Base-by-base conservation (phyloP, 2,113 vertebrate genomes). In the Dunckerocampus dactyliophorus region DNA sequence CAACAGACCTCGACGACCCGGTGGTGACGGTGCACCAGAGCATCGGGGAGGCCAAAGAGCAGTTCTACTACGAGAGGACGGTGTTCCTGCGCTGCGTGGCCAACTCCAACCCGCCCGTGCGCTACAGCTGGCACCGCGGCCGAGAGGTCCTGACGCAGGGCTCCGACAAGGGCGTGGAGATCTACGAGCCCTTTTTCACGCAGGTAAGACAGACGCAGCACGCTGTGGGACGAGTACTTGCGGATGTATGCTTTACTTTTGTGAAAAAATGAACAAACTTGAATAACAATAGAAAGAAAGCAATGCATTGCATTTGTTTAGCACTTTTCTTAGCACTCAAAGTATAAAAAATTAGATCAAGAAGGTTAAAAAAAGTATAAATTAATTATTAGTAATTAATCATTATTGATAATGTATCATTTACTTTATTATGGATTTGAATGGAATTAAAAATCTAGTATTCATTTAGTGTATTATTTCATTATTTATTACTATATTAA, bases 121-220 rank as follows among this genome's bases (percentile, higher is more conserved):
- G 95, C 65, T 98, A 98, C 83, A 98, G 95, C 88, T 99, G 97
- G 97, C 90, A 95, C 31, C 93, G 96, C 0, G 95, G 95, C 17
- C 89, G 94, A 14, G 95, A 99, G 66, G 93, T 97, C 0, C 84
- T 98, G 69, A 92, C 97, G 0, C 97, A 99, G 76, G 96, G 95
- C 31, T 96, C 95, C 0, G 97, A 99, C 85, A 98, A 99, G 77
- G 97, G 96, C 0, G 95, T 99, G 56, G 96, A 98, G 87, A 98
- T 98, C 88, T 99, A 98, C 3, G 95, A 99, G 77, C 97, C 97
- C 50, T 98, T 99, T 91, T 99, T 99, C 84, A 98, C 96, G 74
- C 96, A 98, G 97, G 97, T 98, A 93, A 80, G 86, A 65, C 59
- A 59, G 37, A 56, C 6, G 34, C 34, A 1, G 37, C 12, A 3